phyloP scores from a whole-genome alignment of 1,140 invertebrate species.

The Lamellibrachia luymesi region DNA sequence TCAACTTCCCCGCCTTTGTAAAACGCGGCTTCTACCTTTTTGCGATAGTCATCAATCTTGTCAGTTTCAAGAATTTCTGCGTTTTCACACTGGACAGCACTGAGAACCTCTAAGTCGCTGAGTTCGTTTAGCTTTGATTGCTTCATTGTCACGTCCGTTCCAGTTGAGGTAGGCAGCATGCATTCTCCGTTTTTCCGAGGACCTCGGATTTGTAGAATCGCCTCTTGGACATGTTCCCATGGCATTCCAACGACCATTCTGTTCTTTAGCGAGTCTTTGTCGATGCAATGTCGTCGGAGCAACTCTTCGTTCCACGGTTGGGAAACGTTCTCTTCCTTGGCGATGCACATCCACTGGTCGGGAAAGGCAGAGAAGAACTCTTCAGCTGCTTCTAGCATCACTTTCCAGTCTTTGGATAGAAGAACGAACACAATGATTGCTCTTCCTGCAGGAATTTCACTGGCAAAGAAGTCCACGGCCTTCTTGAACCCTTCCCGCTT shows the following conservation, averaged over 20 bases:
- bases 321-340: conserved; percentile 31
- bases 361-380: conserved; percentile 36
- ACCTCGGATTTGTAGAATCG: conserved; percentile 26
- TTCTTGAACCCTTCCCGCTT: conserved; percentile 39
- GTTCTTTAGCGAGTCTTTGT: conserved; percentile 23
- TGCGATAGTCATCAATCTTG: neutral
- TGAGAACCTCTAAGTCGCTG: conserved; percentile 37
- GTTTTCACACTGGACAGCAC: conserved; percentile 33
- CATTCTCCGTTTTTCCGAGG: conserved; percentile 11
- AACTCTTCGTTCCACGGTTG: conserved; percentile 28
- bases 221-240: conserved; percentile 34
- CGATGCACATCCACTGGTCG: conserved; percentile 39
- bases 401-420: conserved; percentile 37
- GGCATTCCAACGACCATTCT: conserved; percentile 34
- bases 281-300: conserved; percentile 23
- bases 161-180: conserved; percentile 33
- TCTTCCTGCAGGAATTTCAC: conserved; percentile 36
- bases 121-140: conserved; percentile 38
- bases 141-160: conserved; percentile 30
- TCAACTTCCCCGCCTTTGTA: conserved; percentile 34
- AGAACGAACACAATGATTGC: conserved; percentile 37
- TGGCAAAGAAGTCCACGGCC: conserved; percentile 31
- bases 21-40: conserved; percentile 32
- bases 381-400: conserved; percentile 39
- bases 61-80: neutral